Evolutionary conservation across 2,888 invertebrate species (phyloP).

Genomic region (Caenorhabditis sulstoni): DNA sequence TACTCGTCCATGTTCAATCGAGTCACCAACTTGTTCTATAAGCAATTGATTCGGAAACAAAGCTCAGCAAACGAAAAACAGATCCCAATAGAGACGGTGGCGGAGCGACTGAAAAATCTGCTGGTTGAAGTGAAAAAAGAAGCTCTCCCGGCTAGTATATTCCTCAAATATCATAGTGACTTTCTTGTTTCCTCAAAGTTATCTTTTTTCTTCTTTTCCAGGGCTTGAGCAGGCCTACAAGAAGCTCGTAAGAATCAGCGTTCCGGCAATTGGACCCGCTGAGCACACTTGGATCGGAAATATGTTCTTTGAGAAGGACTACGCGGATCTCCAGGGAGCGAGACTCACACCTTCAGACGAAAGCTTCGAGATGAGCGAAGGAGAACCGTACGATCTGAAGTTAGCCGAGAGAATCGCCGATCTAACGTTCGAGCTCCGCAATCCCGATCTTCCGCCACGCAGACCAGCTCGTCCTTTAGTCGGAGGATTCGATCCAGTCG

Average conservation of each 20-base stretch:
- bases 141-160: not conserved
- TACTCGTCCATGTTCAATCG: constrained; percentile 8
- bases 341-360: no score
- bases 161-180: constrained; percentile 23
- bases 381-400: not conserved
- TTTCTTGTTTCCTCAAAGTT: not conserved
- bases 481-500: constrained; percentile 13
- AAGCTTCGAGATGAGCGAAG: not conserved
- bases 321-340: not conserved
- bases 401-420: constrained; percentile 9
- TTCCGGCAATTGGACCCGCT: constrained; percentile 11
- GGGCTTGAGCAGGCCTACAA: constrained; percentile 29
- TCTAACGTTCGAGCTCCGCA: not conserved
- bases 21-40: constrained; percentile 8
- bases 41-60: not conserved
- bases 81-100: not conserved
- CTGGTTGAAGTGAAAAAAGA: constrained; percentile 13
- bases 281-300: constrained; percentile 28
- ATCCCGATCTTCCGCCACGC: not conserved
- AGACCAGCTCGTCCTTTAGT: not conserved
- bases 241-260: constrained; percentile 7
- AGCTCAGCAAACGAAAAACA: not conserved
- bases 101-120: not conserved
- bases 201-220: not conserved
- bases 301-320: constrained; percentile 6